A percentile compares a stretch with the other conserved stretches of the same genome.
Evolutionary conservation across 1,140 invertebrate species (phyloP).

Genomic region (Monomorium pharaonis): DNA sequence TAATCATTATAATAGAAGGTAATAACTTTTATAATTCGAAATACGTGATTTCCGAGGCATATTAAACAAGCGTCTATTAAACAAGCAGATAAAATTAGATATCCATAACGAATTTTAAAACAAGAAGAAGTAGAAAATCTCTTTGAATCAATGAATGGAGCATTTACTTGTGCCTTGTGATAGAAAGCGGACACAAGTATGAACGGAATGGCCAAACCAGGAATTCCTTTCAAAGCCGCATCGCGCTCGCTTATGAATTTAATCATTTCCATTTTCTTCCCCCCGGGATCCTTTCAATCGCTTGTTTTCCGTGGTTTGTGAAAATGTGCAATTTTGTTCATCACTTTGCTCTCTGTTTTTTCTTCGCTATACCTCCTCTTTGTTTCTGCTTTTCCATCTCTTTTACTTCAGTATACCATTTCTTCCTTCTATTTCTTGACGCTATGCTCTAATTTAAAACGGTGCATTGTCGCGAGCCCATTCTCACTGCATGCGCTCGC

Average conservation of each 20-base stretch:
- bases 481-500: constrained; percentile 61
- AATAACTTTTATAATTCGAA: background rate
- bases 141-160: background rate
- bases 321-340: constrained; percentile 64
- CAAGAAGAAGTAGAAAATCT: background rate
- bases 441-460: constrained; percentile 76
- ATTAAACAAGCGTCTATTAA: too few relatives aligned
- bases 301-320: constrained; percentile 40
- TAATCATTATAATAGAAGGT: background rate
- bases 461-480: constrained; percentile 74
- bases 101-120: constrained; percentile 1
- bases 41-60: background rate
- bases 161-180: background rate
- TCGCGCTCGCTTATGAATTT: constrained; percentile 33
- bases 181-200: background rate
- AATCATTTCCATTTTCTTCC: constrained; percentile 23
- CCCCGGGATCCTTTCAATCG: constrained; percentile 46
- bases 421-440: constrained; percentile 26
- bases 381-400: background rate
- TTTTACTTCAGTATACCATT: constrained; percentile 9
- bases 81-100: background rate
- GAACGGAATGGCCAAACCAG: constrained; percentile 16
- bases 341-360: background rate
- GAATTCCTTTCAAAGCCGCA: constrained; percentile 30
- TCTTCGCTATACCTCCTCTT: background rate